These are phyloP conservation scores for Drosophila athabasca DNA, from an alignment of 1,140 invertebrate species.

Conservation along the genomic window DNA sequence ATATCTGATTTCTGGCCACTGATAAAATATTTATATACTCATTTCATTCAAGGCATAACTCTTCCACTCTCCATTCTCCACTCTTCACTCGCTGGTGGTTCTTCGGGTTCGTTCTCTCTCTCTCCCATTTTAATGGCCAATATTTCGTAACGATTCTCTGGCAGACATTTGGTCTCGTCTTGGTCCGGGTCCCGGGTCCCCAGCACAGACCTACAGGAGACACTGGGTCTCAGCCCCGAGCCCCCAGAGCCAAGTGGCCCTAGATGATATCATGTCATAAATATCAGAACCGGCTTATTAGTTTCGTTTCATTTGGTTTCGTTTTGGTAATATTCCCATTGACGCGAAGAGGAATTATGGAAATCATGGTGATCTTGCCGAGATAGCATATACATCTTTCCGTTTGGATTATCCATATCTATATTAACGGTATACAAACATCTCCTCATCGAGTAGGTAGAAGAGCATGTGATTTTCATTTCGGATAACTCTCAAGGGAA, in stretches of 20 bases:
- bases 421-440: conserved; percentile 31
- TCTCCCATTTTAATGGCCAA: conserved; percentile 55
- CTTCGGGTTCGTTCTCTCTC: background rate
- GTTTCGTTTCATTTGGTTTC: conserved; percentile 35
- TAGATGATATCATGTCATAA: conserved; percentile 80
- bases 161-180: conserved; percentile 74
- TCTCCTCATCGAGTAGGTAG: conserved; percentile 19
- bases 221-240: conserved; percentile 11
- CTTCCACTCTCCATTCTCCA: conserved; percentile 10
- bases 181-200: conserved; percentile 1
- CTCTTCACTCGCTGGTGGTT: too few relatives aligned
- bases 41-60: conserved; percentile 75
- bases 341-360: conserved; percentile 24
- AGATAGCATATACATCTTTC: conserved; percentile 31
- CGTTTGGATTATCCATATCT: conserved; percentile 21
- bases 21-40: conserved; percentile 82
- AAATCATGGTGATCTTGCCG: conserved; percentile 27
- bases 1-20: conserved; percentile 82
- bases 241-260: conserved; percentile 28
- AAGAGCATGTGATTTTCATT: background rate
- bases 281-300: conserved; percentile 66
- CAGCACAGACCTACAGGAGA: conserved; percentile 54
- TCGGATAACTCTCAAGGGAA: background rate
- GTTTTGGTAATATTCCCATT: background rate
- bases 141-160: conserved; percentile 39